Base-by-base conservation (phyloP, 2,888 invertebrate species). In the Harpalus rubripes region DNA sequence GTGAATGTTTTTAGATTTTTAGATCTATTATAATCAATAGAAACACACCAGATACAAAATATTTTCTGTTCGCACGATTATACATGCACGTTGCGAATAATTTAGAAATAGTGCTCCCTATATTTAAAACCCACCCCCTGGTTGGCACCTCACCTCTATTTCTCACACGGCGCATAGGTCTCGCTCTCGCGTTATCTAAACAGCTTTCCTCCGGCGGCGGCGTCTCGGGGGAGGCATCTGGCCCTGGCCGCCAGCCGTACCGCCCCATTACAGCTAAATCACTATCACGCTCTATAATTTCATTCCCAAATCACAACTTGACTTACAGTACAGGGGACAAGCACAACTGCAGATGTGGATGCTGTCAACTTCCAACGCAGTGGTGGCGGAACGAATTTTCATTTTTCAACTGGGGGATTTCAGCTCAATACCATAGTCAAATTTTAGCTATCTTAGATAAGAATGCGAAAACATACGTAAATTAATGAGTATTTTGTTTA, bases 241-340 rank as follows among this genome's bases (percentile, higher is more conserved):
- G 32, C 32, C 32, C 85, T 56, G 83, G 83, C 83, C 80, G 41
- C 44, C 68, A 52, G 39, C 68, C 72, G 72, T 74, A 18, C 61
- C 59, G 86, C 79, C 63, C 72, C 84, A 85, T 85, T 85, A 80
- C 84, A 41, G 59, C 65, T 84, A 84, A 85, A 80, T 79, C 84
- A 85, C 80, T 80, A 80, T 39, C 68, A 80, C 84, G 39, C 79
- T 85, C 32, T 80, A 85, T 85, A 85, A 85, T 85, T 85, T 80
- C 79, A 85, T 85, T 85, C 84, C 89, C 89, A 89, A 90, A 89
- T 87, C 89, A 89, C 89, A 90, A 88, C 88, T 89, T 91, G 91
- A 91, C 91, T 91, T 90, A 89, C 88, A 90, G 91, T 91, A 91
- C 90, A 89, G 90, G 90, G 90, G 90, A 4, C 5, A 32, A 32